Evolutionary conservation across 1,140 invertebrate species (phyloP).

Genomic region (Diabrotica virgifera): DNA sequence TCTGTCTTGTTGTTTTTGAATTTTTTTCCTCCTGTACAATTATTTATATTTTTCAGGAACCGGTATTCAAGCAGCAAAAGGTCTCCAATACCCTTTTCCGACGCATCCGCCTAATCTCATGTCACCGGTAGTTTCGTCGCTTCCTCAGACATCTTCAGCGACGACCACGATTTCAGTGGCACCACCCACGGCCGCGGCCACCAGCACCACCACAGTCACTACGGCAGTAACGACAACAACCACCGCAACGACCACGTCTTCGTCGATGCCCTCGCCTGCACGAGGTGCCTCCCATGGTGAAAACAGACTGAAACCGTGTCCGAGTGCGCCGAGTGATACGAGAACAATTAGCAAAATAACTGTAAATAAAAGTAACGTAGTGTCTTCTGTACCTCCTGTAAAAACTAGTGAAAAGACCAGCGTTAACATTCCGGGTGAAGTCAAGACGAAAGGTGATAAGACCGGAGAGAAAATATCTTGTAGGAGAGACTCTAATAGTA

Average conservation of each 20-base stretch:
- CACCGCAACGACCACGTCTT: constrained; percentile 26
- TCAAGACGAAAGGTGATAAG: constrained; percentile 24
- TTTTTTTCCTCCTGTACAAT: background rate
- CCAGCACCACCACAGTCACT: constrained; percentile 16
- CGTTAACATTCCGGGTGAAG: constrained; percentile 32
- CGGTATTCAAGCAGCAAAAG: constrained; percentile 52
- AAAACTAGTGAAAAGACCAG: constrained; percentile 33
- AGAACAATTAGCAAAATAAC: constrained; percentile 51
- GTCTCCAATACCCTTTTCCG: constrained; percentile 79
- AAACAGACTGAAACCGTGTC: constrained; percentile 47
- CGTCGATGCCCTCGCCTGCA: constrained; percentile 32
- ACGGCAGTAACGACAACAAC: constrained; percentile 24
- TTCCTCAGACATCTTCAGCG: constrained; percentile 30
- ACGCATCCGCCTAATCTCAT: constrained; percentile 63
- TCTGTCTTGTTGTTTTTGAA: background rate
- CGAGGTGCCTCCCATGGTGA: constrained; percentile 39
- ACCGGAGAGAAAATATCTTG: constrained; percentile 36
- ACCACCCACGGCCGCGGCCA: constrained; percentile 18
- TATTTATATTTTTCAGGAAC: constrained; percentile 25
- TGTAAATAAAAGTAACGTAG: constrained; percentile 46
- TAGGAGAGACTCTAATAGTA: constrained; percentile 38
- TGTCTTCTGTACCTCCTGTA: constrained; percentile 26
- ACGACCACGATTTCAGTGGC: constrained; percentile 23
- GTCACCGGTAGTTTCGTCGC: constrained; percentile 32
- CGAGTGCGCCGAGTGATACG: constrained; percentile 45